Percentiles rank a stretch among this genome's conserved stretches.
phyloP scores from a whole-genome alignment of 2,888 invertebrate species.

The Strigamia transsilvanica region DNA sequence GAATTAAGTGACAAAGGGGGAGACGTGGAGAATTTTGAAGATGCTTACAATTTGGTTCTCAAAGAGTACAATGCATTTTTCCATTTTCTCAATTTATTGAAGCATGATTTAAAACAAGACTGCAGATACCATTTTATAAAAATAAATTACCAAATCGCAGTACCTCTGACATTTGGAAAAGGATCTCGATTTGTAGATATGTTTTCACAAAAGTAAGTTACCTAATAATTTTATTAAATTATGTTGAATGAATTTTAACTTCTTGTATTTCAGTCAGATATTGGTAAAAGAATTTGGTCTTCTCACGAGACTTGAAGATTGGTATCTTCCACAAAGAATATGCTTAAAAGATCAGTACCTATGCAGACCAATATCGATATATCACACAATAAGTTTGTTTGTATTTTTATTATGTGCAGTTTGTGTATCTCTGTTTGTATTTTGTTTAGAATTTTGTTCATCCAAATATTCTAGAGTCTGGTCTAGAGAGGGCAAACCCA shows the following conservation, averaged over 20 bases:
- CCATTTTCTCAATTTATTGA: background rate
- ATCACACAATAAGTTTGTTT: background rate
- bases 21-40: background rate
- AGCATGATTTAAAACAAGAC: background rate
- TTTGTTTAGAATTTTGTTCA: too few species aligned
- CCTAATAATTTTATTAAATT: too few species aligned
- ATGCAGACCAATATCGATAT: background rate
- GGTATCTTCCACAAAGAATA: background rate
- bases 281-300: background rate
- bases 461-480: too few species aligned
- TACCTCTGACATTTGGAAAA: background rate
- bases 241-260: too few species aligned
- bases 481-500: too few species aligned
- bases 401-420: background rate
- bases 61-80: background rate
- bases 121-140: conserved; percentile 13
- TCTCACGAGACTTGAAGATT: background rate
- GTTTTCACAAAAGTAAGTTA: background rate
- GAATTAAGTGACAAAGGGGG: background rate
- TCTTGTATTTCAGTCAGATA: background rate
- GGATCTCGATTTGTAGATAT: background rate
- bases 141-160: background rate
- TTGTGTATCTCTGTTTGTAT: too few species aligned
- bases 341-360: background rate
- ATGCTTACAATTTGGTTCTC: background rate